Conservation (phyloP, 2,888 invertebrate species). For the Trichacis sp. region DNA sequence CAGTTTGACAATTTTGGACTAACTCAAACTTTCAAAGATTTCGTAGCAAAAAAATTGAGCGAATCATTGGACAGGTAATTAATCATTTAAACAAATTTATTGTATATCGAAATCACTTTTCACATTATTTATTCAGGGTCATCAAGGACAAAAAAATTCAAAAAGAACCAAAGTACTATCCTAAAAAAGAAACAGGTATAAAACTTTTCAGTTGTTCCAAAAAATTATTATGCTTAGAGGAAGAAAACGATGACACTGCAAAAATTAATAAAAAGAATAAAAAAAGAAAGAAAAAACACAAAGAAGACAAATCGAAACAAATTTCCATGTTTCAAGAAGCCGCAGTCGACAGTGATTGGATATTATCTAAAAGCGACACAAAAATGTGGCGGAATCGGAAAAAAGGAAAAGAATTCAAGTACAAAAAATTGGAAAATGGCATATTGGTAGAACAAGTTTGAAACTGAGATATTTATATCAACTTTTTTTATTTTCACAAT, state of each 20-base stretch:
- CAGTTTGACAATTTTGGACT: slow-evolving; percentile 52
- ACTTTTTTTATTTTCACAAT: too few relatives aligned
- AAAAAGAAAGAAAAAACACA: slow-evolving; percentile 28
- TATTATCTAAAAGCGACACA: slow-evolving; percentile 54
- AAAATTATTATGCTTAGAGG: slow-evolving; percentile 29
- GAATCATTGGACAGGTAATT: slow-evolving; percentile 53
- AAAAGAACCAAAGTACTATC: slow-evolving; percentile 3
- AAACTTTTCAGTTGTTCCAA: slow-evolving; percentile 50
- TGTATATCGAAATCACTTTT: slow-evolving; percentile 16
- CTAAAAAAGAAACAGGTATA: slow-evolving; percentile 44
- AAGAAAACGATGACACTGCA: slow-evolving; percentile 13
- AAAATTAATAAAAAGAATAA: slow-evolving; percentile 6
- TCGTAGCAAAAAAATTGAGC: slow-evolving; percentile 55
- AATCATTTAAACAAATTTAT: slow-evolving; percentile 6
- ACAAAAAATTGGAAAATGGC: slow-evolving; percentile 53
- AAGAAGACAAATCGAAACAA: slow-evolving; percentile 18
- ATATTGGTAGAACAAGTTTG: slow-evolving; percentile 42
- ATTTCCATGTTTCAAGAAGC: slow-evolving; percentile 47
- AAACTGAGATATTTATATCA: too few relatives aligned
- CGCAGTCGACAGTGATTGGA: slow-evolving; percentile 49
- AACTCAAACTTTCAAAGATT: slow-evolving; percentile 50
- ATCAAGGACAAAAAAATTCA: slow-evolving; percentile 45
- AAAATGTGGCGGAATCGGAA: slow-evolving; percentile 52
- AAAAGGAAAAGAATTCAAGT: slow-evolving; percentile 54
- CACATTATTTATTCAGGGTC: slow-evolving; percentile 50